Percentiles rank a stretch among this genome's conserved stretches.
phyloP scores from a whole-genome alignment of 2,113 vertebrate genomes.

The Glaucidium brasilianum region DNA sequence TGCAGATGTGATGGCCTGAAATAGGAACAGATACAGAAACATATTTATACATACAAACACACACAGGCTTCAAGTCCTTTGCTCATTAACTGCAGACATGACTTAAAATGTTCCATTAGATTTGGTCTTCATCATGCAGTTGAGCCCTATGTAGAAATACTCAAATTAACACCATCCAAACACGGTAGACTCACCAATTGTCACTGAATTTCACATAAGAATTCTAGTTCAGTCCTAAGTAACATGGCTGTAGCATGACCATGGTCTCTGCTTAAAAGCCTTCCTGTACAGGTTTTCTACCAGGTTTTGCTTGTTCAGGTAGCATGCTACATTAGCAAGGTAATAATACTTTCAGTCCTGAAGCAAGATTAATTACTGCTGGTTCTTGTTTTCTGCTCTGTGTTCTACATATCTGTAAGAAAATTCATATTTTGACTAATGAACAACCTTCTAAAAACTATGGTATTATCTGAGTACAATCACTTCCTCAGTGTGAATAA shows the following conservation, averaged over 20 bases:
- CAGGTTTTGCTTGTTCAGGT: neutral
- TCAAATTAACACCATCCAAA: neutral
- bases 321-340: neutral
- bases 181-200: neutral
- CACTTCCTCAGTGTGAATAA: neutral
- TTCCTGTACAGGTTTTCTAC: neutral
- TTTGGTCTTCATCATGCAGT: neutral
- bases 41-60: neutral
- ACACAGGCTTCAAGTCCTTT: neutral
- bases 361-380: neutral
- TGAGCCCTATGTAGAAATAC: neutral
- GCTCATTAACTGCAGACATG: neutral
- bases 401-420: neutral
- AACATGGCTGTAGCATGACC: neutral
- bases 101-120: neutral
- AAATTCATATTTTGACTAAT: neutral
- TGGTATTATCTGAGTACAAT: neutral
- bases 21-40: neutral
- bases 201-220: neutral
- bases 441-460: neutral
- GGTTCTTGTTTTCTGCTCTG: neutral
- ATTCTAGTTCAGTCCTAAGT: neutral
- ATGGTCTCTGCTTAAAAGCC: neutral
- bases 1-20: neutral
- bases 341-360: neutral